A percentile compares a stretch with the other conserved stretches of the same genome.
These are phyloP conservation scores for Cynodonichthys magdalenae DNA, from an alignment of 2,797 vertebrate species.

Conservation along the genomic window DNA sequence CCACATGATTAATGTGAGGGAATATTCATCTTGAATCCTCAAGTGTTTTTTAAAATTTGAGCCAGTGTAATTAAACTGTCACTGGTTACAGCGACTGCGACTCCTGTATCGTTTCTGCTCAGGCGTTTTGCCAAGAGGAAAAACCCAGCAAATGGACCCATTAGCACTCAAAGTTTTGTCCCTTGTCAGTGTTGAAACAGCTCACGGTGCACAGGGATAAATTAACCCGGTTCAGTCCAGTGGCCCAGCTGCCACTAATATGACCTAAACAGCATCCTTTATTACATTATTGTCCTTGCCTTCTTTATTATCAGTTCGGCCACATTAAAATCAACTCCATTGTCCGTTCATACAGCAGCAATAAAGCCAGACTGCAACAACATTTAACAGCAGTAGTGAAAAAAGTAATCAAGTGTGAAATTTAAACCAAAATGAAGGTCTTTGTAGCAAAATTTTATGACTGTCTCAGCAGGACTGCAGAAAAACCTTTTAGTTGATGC, in stretches of 20 bases:
- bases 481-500: neutral
- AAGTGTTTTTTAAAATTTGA: constrained; percentile 34
- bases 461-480: neutral
- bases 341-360: constrained; percentile 31
- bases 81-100: constrained; percentile 8
- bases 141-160: constrained; percentile 20
- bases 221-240: constrained; percentile 19
- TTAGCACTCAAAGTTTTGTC: constrained; percentile 15
- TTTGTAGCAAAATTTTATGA: constrained; percentile 59
- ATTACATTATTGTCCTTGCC: constrained; percentile 39
- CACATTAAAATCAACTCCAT: constrained; percentile 20
- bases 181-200: constrained; percentile 20
- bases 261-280: constrained; percentile 37
- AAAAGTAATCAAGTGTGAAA: constrained; percentile 50
- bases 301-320: constrained; percentile 26
- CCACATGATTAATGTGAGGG: constrained; percentile 26
- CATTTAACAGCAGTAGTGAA: constrained; percentile 26
- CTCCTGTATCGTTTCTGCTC: constrained; percentile 16
- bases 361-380: constrained; percentile 27
- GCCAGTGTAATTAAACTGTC: constrained; percentile 43
- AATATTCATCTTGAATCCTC: constrained; percentile 43
- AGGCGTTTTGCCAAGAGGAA: constrained; percentile 15
- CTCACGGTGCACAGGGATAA: constrained; percentile 5
- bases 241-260: constrained; percentile 36
- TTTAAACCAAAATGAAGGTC: constrained; percentile 55